These are phyloP conservation scores for Cyphomyrus discorhynchus DNA, from an alignment of 2,113 vertebrate species.

Conservation along the genomic window DNA sequence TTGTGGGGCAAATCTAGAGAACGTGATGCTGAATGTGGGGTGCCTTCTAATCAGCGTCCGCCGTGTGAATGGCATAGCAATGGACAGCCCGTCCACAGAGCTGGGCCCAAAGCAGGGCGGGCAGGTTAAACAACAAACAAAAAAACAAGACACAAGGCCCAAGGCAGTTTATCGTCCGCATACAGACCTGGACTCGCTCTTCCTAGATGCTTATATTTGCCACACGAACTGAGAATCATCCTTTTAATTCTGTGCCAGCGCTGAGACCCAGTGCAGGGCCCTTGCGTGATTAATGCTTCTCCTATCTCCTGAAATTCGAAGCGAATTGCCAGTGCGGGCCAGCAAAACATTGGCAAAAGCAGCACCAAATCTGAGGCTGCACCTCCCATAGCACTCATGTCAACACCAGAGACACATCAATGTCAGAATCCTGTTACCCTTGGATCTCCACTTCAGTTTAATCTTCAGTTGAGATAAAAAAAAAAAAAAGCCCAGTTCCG, in stretches of 20 bases:
- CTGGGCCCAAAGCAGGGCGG: background rate
- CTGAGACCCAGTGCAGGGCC: conserved; percentile 14
- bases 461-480: background rate
- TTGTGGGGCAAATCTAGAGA: background rate
- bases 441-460: background rate
- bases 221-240: conserved; percentile 17
- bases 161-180: conserved; percentile 16
- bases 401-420: background rate
- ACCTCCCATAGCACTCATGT: background rate
- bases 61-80: background rate
- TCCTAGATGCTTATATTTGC: conserved; percentile 19
- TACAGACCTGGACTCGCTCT: conserved; percentile 15
- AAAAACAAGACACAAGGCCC: background rate
- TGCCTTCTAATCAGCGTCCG: conserved; percentile 8
- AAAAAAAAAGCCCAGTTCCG: background rate
- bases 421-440: background rate
- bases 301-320: conserved; percentile 17
- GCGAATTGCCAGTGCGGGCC: background rate
- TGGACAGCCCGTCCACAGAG: background rate
- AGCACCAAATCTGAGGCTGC: background rate
- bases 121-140: conserved; percentile 2
- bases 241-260: conserved; percentile 19
- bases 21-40: background rate
- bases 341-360: background rate
- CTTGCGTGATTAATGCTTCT: conserved; percentile 22